These are phyloP conservation scores for Scaptomyza polygonia DNA, from an alignment of 2,888 invertebrate species.

Conservation along the genomic window DNA sequence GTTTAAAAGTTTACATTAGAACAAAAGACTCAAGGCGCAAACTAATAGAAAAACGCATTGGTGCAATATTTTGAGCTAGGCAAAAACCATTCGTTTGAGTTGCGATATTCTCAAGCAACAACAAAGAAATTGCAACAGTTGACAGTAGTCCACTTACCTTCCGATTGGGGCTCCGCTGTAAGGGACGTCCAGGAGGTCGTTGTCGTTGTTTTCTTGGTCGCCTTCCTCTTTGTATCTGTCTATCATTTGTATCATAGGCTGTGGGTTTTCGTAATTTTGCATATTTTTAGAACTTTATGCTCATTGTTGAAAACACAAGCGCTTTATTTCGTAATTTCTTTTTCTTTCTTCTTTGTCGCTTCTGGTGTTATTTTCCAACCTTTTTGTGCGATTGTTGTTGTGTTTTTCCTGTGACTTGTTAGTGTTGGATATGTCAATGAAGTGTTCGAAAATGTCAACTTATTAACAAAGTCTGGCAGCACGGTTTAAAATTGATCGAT, in stretches of 20 bases:
- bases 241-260: slow-evolving; percentile 46
- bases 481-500: neutral
- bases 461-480: slow-evolving; percentile 28
- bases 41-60: slow-evolving; percentile 10
- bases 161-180: slow-evolving; percentile 29
- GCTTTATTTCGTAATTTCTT: neutral
- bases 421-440: slow-evolving; percentile 33
- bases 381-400: slow-evolving; percentile 37
- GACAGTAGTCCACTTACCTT: slow-evolving; percentile 34
- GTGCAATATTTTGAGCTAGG: neutral
- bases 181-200: slow-evolving; percentile 22
- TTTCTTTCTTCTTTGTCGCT: neutral
- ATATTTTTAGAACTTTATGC: slow-evolving; percentile 15
- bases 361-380: slow-evolving; percentile 29
- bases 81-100: neutral
- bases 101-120: slow-evolving; percentile 1
- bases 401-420: slow-evolving; percentile 38
- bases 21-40: slow-evolving; percentile 27
- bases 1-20: neutral
- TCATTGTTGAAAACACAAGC: neutral
- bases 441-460: slow-evolving; percentile 6
- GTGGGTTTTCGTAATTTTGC: slow-evolving; percentile 4
- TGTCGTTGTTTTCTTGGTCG: slow-evolving; percentile 30
- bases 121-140: slow-evolving; percentile 50
- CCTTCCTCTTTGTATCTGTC: slow-evolving; percentile 28